Evolutionary conservation across 2,888 invertebrate species (phyloP).

Genomic region (Nomada ferruginata): DNA sequence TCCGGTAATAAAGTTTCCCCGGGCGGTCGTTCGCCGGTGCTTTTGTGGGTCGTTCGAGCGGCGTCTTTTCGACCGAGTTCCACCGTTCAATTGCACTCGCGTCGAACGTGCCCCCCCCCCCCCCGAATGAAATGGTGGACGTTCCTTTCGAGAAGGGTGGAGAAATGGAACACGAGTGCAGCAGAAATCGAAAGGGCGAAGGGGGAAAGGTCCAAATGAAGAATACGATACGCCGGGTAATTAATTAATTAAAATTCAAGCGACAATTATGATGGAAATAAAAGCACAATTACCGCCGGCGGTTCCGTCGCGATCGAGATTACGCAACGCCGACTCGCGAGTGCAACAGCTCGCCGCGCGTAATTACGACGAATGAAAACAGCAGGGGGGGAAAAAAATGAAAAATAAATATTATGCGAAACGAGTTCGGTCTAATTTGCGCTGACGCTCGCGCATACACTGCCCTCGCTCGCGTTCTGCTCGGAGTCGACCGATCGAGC

Average conservation of each 20-base stretch:
- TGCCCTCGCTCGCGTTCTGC: not conserved
- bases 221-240: no score
- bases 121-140: not conserved
- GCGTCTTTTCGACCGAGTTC: not conserved
- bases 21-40: constrained; percentile 68
- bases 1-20: constrained; percentile 79
- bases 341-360: constrained; percentile 13
- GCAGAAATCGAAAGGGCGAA: not conserved
- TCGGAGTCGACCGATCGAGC: constrained; percentile 64
- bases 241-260: constrained; percentile 54
- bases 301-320: constrained; percentile 27
- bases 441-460: not conserved
- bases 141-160: not conserved
- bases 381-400: constrained; percentile 13
- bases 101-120: not conserved
- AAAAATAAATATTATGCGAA: constrained; percentile 62
- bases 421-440: constrained; percentile 63
- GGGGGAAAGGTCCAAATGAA: no score
- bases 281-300: constrained; percentile 26
- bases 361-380: constrained; percentile 44
- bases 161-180: not conserved
- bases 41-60: not conserved
- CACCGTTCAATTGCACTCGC: not conserved
- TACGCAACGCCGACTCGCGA: constrained; percentile 29
- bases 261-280: constrained; percentile 47